Base-by-base conservation (phyloP, 2,888 invertebrate genomes). In the Hirtodrosophila confusa region DNA sequence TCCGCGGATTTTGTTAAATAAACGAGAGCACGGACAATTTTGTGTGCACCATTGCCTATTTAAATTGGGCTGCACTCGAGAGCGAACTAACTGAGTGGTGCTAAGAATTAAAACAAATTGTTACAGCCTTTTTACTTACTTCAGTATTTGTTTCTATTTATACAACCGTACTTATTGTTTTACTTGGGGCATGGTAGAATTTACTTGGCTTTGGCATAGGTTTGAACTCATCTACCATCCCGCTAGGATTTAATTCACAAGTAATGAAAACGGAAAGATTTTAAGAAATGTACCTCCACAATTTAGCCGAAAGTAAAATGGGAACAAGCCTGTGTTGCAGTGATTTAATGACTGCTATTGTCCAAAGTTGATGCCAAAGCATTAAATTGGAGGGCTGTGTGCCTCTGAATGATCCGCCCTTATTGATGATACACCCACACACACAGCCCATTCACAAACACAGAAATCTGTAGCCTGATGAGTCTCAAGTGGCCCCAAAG, bases 341-440 rank as follows among this genome's bases (percentile, higher is more conserved):
- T 56, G 75, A 82, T 82, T 82, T 82, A 78, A 75, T 82, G 82
- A 67, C 62, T 72, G 57, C 80, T 43, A 64, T 78, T 56, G 68
- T 62, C 49, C 48, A 49, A 50, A 43, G 63, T 50, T 65, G 58
- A 61, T 73, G 69, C 50, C 47, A n/a, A 49, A 27, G 7, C 56
- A 68, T 49, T 51, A 44, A 64, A 69, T 47, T 39, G 56, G 17
- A 31, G 29, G 41, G 33, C 29, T 33, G 50, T 45, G 27, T 3
- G 27, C 27, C 27, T 3, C 27, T 27, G 27, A 27, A 23, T 36
- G 55, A 41, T 37, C 11, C 62, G 57, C 58, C 60, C 48, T 57
- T 67, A 60, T 71, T 65, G 64, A 65, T 73, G 71, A 43, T 44
- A 27, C 56, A 48, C 69, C 7, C 31, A 27, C 24, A 41, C 24